These are phyloP conservation scores for Cherax destructor DNA, from an alignment of 1,140 invertebrate genomes.

Conservation along the genomic window DNA sequence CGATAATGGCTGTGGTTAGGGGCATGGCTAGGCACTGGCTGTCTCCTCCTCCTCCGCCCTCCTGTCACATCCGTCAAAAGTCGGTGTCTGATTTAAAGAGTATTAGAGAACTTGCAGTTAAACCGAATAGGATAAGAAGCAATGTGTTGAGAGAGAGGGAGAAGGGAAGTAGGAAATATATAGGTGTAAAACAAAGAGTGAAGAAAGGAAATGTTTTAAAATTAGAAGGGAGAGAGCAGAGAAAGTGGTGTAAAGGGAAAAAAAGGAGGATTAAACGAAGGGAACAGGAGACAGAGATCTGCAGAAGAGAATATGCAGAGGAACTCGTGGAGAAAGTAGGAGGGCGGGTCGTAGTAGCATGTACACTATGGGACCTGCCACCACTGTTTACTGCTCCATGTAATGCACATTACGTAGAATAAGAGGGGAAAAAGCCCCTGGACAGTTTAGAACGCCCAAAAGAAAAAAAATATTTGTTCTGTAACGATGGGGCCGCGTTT, in stretches of 20 bases:
- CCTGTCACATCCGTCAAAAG: conserved; percentile 61
- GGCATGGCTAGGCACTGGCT: not conserved
- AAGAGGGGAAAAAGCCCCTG: conserved; percentile 33
- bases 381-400: conserved; percentile 48
- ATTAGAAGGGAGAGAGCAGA: not conserved
- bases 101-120: conserved; percentile 58
- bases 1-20: conserved; percentile 22
- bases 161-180: not conserved
- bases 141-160: not conserved
- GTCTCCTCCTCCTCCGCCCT: conserved; percentile 9
- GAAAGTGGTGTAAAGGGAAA: not conserved
- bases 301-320: not conserved
- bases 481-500: conserved; percentile 68
- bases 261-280: not conserved
- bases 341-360: not conserved
- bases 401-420: conserved; percentile 1
- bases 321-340: not conserved
- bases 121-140: conserved; percentile 11
- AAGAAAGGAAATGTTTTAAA: not conserved
- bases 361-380: conserved; percentile 15
- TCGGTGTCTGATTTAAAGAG: conserved; percentile 52
- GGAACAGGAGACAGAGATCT: not conserved
- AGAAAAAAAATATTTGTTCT: conserved; percentile 69
- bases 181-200: not conserved
- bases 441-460: conserved; percentile 66